phyloP scores from a whole-genome alignment of 2,113 vertebrate genomes.

The Erythrolamprus reginae region DNA sequence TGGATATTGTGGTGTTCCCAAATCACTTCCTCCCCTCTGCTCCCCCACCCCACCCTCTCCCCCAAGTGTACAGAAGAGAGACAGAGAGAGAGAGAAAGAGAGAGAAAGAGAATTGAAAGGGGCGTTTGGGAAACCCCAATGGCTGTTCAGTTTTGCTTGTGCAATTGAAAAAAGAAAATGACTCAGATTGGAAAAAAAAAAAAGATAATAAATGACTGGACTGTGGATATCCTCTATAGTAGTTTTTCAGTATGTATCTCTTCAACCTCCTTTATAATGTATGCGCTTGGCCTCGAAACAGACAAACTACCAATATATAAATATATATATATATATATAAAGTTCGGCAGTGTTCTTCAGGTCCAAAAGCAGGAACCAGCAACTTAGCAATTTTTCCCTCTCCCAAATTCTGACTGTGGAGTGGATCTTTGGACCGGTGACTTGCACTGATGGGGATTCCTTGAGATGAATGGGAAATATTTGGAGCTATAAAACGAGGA shows the following conservation, averaged over 20 bases:
- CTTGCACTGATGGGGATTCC: conserved; percentile 48
- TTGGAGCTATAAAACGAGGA: conserved; percentile 14
- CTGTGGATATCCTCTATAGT: conserved; percentile 78
- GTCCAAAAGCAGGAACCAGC: conserved; percentile 24
- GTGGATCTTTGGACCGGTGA: conserved; percentile 15
- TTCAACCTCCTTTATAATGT: conserved; percentile 32
- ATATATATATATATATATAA: background rate
- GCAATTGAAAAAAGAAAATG: conserved; percentile 81
- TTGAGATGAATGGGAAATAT: conserved; percentile 21
- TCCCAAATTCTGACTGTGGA: conserved; percentile 15
- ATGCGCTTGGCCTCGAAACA: background rate
- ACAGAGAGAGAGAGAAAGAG: conserved; percentile 59
- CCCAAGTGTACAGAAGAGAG: conserved; percentile 84
- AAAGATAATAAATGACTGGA: conserved; percentile 78
- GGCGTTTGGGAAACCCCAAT: conserved; percentile 37
- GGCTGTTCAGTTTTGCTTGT: conserved; percentile 79
- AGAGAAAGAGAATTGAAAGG: conserved; percentile 61
- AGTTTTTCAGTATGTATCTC: conserved; percentile 69
- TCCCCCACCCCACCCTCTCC: background rate
- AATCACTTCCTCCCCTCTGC: conserved; percentile 79
- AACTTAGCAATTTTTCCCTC: conserved; percentile 12
- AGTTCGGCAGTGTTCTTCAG: background rate
- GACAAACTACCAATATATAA: background rate
- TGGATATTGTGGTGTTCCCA: conserved; percentile 98
- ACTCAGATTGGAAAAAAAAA: conserved; percentile 75